phyloP scores from a whole-genome alignment of 2,888 invertebrate genomes.

The Tenodera sinensis region DNA sequence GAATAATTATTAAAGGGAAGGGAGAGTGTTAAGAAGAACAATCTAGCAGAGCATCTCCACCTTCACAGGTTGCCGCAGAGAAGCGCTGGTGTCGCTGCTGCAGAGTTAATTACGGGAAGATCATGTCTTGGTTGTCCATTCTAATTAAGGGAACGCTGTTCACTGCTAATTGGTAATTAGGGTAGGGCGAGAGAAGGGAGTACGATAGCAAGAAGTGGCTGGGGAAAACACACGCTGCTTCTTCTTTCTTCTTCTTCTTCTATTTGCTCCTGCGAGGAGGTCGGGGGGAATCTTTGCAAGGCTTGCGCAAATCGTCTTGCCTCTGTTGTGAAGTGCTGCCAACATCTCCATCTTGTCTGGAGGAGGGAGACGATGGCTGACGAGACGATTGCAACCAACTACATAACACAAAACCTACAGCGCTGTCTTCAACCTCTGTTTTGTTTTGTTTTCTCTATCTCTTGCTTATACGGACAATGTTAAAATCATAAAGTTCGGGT shows the following conservation, averaged over 20 bases:
- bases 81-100: background rate
- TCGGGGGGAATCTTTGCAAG: background rate
- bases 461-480: no score
- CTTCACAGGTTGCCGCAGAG: background rate
- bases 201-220: background rate
- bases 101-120: background rate
- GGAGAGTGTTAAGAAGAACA: background rate
- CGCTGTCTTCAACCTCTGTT: background rate
- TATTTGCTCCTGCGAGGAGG: background rate
- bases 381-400: no score
- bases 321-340: background rate
- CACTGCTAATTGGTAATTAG: slow-evolving; percentile 13
- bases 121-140: slow-evolving; percentile 10
- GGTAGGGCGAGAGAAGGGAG: background rate
- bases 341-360: background rate
- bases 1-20: background rate
- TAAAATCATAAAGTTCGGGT: no score
- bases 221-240: background rate
- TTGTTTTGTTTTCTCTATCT: background rate
- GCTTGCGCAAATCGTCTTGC: slow-evolving; percentile 1
- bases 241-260: background rate
- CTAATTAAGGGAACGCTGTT: background rate
- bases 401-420: background rate
- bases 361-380: background rate
- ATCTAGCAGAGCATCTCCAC: background rate